Evolutionary conservation across 2,888 invertebrate species (phyloP).

Genomic region (Cecidostiba fungosa): DNA sequence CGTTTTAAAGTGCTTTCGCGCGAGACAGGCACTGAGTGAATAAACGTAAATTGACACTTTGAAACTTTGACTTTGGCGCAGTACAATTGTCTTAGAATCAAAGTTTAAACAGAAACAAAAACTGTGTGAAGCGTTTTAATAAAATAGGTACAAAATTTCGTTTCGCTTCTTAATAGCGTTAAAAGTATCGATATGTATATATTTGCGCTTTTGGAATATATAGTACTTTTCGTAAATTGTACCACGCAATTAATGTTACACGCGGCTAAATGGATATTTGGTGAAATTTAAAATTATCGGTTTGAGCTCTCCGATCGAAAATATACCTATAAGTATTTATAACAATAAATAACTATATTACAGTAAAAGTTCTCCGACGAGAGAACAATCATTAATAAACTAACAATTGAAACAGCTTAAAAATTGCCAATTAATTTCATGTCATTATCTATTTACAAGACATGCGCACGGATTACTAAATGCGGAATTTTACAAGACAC

Average conservation of each 20-base stretch:
- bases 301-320: background rate
- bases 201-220: no score
- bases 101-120: background rate
- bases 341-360: conserved; percentile 18
- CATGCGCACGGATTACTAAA: background rate
- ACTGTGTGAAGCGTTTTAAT: background rate
- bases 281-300: background rate
- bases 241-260: background rate
- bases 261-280: background rate
- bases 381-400: background rate
- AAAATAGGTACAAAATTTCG: background rate
- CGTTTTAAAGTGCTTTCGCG: background rate
- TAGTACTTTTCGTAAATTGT: background rate
- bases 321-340: background rate
- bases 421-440: background rate
- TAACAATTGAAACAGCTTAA: background rate
- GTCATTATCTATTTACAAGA: background rate
- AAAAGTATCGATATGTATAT: no score
- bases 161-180: no score
- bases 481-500: background rate
- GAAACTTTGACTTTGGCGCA: background rate
- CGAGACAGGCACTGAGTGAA: background rate
- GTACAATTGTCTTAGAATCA: background rate
- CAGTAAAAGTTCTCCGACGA: background rate
- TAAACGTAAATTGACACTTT: background rate